Base-by-base conservation (phyloP, 2,888 invertebrate genomes). In the Ptychoptera albimana region DNA sequence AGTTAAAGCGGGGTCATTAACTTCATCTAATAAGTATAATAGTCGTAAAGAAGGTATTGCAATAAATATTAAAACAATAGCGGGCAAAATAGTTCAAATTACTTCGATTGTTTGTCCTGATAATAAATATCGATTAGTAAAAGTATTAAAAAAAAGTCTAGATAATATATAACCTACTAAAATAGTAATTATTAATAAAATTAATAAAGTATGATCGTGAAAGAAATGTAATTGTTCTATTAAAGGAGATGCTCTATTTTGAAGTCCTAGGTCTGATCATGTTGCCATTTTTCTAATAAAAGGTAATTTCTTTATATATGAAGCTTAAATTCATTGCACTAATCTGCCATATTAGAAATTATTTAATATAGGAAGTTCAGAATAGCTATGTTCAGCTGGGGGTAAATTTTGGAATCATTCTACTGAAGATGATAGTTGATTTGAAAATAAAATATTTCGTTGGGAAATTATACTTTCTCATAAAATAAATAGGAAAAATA, bases 141-240 rank as follows among this genome's bases (percentile, higher is more conserved):
- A 72, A 57, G 65, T 69, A 65, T 75, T 75, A 60, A 69, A 69
- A 55, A 72, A 63, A 66, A 75, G 55, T 49, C 60, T 69, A 52
- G 63, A 48, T 66, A 75, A 70, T 63, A 75, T 57, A 57, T 74
- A 75, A 1, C 70, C 55, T 14, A 77, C 73, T 68, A 75, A 59
- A 52, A 69, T 60, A 49, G 72, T 72, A 68, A 77, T 77, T 68
- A 75, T 70, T 51, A 72, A 60, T 60, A 76, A 58, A 66, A 77
- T 72, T 64, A 74, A 57, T 65, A 77, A 54, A 2, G 72, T 66
- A 53, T 75, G 72, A 60, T 77, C 75, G 57, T 77, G 74, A 54
- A 77, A 77, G 57, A 73, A 74, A 55, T 67, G 70, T 64, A 77
- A 64, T 70, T 76, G 73, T 73, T 75, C 75, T 72, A 78, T 78